phyloP scores from a whole-genome alignment of 2,888 invertebrate species.

The Polymixis flavicincta region DNA sequence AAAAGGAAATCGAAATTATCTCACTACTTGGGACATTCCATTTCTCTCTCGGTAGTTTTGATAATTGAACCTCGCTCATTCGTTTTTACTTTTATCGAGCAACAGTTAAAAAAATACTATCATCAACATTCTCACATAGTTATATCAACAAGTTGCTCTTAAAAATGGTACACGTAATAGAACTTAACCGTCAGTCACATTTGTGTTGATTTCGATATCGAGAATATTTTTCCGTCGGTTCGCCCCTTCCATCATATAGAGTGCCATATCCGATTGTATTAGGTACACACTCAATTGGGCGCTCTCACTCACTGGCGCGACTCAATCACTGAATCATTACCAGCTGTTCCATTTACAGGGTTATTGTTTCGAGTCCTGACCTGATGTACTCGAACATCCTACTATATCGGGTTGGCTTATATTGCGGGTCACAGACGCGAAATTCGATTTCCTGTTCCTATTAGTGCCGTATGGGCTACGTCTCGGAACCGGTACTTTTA shows the following conservation, averaged over 20 bases:
- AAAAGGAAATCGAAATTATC: constrained; percentile 90
- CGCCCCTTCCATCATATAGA: constrained; percentile 73
- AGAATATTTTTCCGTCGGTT: constrained; percentile 65
- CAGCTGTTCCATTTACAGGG: constrained; percentile 81
- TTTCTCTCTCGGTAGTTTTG: constrained; percentile 88
- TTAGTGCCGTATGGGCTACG: constrained; percentile 61
- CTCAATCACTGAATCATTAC: constrained; percentile 75
- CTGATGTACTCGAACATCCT: constrained; percentile 74
- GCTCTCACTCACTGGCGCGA: constrained; percentile 72
- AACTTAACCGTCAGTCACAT: constrained; percentile 52
- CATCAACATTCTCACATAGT: constrained; percentile 77
- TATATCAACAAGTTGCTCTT: constrained; percentile 44
- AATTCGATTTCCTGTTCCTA: constrained; percentile 81
- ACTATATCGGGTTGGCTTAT: constrained; percentile 73
- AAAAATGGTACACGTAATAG: constrained; percentile 46
- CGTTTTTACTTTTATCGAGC: constrained; percentile 83
- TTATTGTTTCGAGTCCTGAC: constrained; percentile 80
- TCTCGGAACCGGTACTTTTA: constrained; percentile 64
- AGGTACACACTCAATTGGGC: constrained; percentile 79
- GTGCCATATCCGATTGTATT: constrained; percentile 81
- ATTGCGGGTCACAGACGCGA: constrained; percentile 71
- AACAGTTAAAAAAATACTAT: constrained; percentile 68
- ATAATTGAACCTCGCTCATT: constrained; percentile 81
- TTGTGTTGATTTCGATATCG: constrained; percentile 54
- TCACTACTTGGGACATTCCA: constrained; percentile 87